These are phyloP conservation scores for Rutilus rutilus DNA, from an alignment of 2,113 vertebrate genomes.

Conservation along the genomic window DNA sequence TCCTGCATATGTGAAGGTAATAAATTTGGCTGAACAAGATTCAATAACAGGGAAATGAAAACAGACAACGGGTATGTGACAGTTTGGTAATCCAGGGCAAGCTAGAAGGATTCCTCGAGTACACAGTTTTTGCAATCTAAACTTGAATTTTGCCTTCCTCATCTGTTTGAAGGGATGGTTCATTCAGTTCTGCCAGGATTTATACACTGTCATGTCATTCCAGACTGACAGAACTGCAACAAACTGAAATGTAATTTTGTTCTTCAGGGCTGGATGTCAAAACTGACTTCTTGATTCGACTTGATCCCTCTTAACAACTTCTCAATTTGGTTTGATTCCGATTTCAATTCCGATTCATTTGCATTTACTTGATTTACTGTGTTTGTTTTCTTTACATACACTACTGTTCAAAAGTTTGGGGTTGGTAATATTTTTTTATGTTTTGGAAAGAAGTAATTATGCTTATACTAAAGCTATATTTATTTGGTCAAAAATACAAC, in stretches of 20 bases:
- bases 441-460: not conserved
- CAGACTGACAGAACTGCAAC: not conserved
- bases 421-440: not conserved
- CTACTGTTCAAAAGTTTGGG: not conserved
- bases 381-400: not conserved
- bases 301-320: not conserved
- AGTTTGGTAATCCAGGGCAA: constrained; percentile 16
- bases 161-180: not conserved
- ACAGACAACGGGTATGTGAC: constrained; percentile 14
- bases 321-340: not conserved
- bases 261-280: not conserved
- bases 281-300: not conserved
- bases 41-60: constrained; percentile 30
- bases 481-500: not conserved
- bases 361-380: not conserved
- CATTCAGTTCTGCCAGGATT: constrained; percentile 5
- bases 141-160: constrained; percentile 22
- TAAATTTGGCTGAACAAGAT: constrained; percentile 36
- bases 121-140: constrained; percentile 11
- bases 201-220: not conserved
- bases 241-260: not conserved
- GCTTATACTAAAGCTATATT: not conserved
- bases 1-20: constrained; percentile 31
- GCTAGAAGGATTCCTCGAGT: constrained; percentile 14
- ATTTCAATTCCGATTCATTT: not conserved